Evolutionary conservation across 1,140 invertebrate genomes (phyloP), one percentile per base, ranked within the genome.

Genomic region (Camponotus pennsylvanicus): DNA sequence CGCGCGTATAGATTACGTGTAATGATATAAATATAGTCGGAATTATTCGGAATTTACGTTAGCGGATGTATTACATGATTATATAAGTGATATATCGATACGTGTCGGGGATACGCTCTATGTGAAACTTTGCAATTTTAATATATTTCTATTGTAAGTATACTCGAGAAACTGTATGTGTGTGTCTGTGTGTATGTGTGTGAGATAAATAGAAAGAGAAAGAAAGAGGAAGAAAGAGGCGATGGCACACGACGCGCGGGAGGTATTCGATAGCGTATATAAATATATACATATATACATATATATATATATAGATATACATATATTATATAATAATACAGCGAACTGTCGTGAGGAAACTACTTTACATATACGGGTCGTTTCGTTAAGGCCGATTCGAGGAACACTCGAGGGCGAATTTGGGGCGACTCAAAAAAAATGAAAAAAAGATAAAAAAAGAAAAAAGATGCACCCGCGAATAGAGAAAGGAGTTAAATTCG

Each of bases 91-190:
- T 89, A 64, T 77, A 89, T 66, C 70, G 82, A 80, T 89, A 69
- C 70, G 57, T 89, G 87, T 73, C 71, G 77, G 13, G 27, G 63
- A 40, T 79, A 70, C 91, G 88, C 85, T 85, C 89, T 83, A 61
- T 71, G 73, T 69, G 80, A 93, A 91, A 92, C 89, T 93, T 92
- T 93, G 88, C 93, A 93, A 92, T 92, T 93, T 93, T 93, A 93
- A 93, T 92, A 93, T 92, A 93, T 93, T 93, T 93, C 92, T 93
- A 93, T 93, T 93, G 92, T 89, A 89, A 89, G 88, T 89, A 89
- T 89, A 89, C 34, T 83, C 67, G 57, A 61, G 57, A 80, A 87
- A 69, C 42, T 63, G 78, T 52, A 15, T 52, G 15, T 52, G 49
- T 52, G 49, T 45, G 42, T 45, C 7, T 13, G 42, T 45, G 8